These are phyloP conservation scores for Neoniphon sammara DNA, from an alignment of 2,797 vertebrate genomes.

Conservation along the genomic window DNA sequence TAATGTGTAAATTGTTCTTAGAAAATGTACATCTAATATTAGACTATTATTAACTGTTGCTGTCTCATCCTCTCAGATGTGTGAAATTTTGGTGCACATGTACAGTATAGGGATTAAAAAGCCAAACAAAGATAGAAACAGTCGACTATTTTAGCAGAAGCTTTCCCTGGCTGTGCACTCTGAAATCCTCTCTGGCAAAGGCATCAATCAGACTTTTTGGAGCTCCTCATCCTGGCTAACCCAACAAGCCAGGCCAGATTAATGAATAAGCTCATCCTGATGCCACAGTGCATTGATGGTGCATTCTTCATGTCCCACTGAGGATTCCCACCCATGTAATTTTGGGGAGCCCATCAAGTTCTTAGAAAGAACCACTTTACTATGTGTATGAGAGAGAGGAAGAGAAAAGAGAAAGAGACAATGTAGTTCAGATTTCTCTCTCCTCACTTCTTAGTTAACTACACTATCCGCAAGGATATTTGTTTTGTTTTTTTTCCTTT, in stretches of 20 bases:
- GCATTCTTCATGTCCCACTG: constrained; percentile 46
- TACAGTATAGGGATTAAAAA: constrained; percentile 39
- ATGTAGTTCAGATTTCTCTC: constrained; percentile 4
- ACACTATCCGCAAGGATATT: constrained; percentile 26
- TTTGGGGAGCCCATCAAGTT: constrained; percentile 53
- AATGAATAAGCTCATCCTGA: constrained; percentile 68
- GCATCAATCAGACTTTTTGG: constrained; percentile 63
- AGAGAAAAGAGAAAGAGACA: not conserved
- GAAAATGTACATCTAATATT: constrained; percentile 16
- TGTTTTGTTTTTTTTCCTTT: constrained; percentile 45
- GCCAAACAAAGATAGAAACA: constrained; percentile 40
- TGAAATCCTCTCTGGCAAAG: constrained; percentile 66
- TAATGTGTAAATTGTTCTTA: constrained; percentile 27
- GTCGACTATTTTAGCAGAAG: constrained; percentile 27
- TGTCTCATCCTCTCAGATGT: constrained; percentile 6
- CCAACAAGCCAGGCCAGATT: constrained; percentile 57
- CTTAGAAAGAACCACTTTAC: constrained; percentile 48
- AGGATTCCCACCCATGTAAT: constrained; percentile 57
- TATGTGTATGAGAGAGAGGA: constrained; percentile 20
- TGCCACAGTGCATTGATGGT: constrained; percentile 49
- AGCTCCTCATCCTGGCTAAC: constrained; percentile 55
- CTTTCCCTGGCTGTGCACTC: constrained; percentile 46
- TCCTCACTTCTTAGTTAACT: constrained; percentile 18
- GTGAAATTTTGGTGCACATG: constrained; percentile 36
- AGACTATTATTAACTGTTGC: constrained; percentile 1